Evolutionary conservation across 30 jellyfish, hydroid and myxozoan genomes (phyloP).

Genomic region (Turritopsis rubra): DNA sequence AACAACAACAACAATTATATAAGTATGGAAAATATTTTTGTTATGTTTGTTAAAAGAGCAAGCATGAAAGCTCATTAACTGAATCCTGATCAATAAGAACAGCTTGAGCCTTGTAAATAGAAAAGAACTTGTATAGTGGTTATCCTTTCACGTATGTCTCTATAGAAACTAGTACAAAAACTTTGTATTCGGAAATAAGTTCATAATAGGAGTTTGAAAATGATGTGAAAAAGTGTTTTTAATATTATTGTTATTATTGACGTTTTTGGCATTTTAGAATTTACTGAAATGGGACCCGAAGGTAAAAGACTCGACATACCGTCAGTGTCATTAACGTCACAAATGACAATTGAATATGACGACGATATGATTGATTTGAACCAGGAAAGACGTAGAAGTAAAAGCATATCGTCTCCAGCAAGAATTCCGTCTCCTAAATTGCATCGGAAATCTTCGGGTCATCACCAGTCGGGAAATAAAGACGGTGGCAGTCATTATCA

Average conservation of each 20-base stretch:
- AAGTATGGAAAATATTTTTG: too few species aligned
- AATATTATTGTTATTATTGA: background rate
- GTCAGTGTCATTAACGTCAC: slow-evolving; percentile 13
- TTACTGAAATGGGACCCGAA: background rate
- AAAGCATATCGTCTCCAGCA: slow-evolving; percentile 18
- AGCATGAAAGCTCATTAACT: too few species aligned
- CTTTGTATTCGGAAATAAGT: background rate
- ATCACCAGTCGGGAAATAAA: too few species aligned
- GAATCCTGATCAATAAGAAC: background rate
- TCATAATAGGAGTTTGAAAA: background rate
- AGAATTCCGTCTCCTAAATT: slow-evolving; percentile 13
- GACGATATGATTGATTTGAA: background rate
- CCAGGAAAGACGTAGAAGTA: background rate
- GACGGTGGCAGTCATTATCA: background rate
- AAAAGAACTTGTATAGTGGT: background rate
- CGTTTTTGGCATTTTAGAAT: background rate
- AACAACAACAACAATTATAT: too few species aligned
- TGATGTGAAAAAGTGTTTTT: background rate
- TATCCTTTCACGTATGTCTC: background rate
- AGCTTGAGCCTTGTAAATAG: background rate
- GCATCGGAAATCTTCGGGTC: slow-evolving; percentile 8
- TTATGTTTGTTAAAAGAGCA: too few species aligned
- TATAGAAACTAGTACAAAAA: background rate
- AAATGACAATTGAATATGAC: background rate
- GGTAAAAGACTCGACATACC: background rate